Conservation (phyloP, 2,888 invertebrate species). For the Eupithecia inturbata region DNA sequence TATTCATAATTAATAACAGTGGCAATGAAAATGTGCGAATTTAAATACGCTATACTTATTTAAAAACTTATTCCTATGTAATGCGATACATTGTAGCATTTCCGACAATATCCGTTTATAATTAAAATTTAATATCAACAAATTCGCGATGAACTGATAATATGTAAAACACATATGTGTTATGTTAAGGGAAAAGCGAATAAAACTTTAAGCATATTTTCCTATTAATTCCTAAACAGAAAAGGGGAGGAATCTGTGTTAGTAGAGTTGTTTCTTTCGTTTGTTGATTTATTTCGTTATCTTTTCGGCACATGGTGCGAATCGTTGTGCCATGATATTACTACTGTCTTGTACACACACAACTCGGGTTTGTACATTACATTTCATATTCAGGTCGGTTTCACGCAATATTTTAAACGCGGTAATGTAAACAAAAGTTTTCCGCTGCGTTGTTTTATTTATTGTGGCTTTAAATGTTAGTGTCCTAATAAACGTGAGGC, state of each 20-base stretch:
- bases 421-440: constrained; percentile 30
- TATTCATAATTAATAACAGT: neutral
- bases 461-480: constrained; percentile 15
- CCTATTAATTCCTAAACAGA: constrained; percentile 34
- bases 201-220: constrained; percentile 36
- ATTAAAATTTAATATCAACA: neutral
- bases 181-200: constrained; percentile 17
- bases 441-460: constrained; percentile 24
- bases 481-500: neutral
- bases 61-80: neutral
- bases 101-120: neutral
- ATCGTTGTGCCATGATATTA: constrained; percentile 14
- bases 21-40: neutral
- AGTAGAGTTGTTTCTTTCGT: constrained; percentile 42
- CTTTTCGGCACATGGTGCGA: constrained; percentile 30
- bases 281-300: constrained; percentile 45
- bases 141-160: neutral
- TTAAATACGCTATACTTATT: too few relatives aligned
- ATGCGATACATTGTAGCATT: neutral
- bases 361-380: constrained; percentile 25
- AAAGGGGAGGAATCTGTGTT: constrained; percentile 38
- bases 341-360: constrained; percentile 32
- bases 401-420: constrained; percentile 28
- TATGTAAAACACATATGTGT: neutral
- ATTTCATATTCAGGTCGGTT: constrained; percentile 32